Base-by-base conservation (phyloP, 2,113 vertebrate genomes). In the Dipodomys stephensi region DNA sequence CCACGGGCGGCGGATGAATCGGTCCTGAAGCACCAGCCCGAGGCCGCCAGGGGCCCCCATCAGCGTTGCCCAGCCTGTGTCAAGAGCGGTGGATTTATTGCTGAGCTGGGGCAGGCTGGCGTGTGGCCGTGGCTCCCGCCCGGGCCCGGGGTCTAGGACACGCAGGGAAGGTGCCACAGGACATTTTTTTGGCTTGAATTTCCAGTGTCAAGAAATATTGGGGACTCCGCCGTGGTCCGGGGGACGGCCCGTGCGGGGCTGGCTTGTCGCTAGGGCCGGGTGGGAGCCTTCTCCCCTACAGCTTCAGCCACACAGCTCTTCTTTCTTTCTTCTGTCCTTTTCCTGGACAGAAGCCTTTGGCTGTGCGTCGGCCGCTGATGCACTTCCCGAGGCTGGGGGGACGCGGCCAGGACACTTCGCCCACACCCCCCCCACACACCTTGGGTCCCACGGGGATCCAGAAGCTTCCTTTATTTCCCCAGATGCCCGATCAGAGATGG, bases 1-100 rank as follows among this genome's bases (percentile, higher is more conserved):
- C 82, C 78, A 73, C 18, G 65, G 82, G 74, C 90, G 22, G 16
- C 1, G 7, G 25, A 65, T 93, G 82, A 91, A 71, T 96, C 92
- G 60, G 19, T 30, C 77, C 81, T 64, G 64, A 95, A 73, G 72
- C 62, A 83, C 46, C 76, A 74, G 39, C 82, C 84, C 84, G 0
- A 90, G 53, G 22, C 64, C 22, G 11, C 8, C 12, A 60, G 35
- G n/a, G 67, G 18, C 32, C 13, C 39, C 39, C 39, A 39, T 5
- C 5, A 39, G 39, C 39, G 39, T 39, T 5, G 39, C 39, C 39
- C 39, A 3, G 3, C 39, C 39, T 5, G 39, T 39, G 39, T 39
- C 39, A 39, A 39, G 39, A 39, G 39, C 39, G 39, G 39, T 5
- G 39, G 39, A 39, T 39, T 39, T 39, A 39, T 6, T 39, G 39